Percentiles rank a stretch among this genome's conserved stretches.
These are phyloP conservation scores for Protonemura montana DNA, from an alignment of 2,888 invertebrate species.

Conservation along the genomic window DNA sequence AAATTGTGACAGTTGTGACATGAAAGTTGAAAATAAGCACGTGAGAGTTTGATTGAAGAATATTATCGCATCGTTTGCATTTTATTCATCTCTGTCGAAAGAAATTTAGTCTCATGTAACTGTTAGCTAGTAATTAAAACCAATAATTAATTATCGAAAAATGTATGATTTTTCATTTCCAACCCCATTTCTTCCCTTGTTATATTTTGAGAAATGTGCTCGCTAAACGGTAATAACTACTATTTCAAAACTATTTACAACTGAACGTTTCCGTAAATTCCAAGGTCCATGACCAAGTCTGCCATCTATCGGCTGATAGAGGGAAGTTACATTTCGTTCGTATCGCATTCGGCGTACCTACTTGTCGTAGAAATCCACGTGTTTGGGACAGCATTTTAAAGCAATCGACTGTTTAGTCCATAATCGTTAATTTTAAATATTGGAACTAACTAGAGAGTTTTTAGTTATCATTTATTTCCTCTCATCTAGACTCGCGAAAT, in stretches of 20 bases:
- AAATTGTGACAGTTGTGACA: not conserved
- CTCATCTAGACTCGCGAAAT: not conserved
- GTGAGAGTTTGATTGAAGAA: not conserved
- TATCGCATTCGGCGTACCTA: no score
- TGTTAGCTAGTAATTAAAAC: not conserved
- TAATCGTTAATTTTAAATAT: not conserved
- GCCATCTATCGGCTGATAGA: not conserved
- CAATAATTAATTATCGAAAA: not conserved
- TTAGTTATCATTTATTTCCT: not conserved
- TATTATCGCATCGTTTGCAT: constrained; percentile 12
- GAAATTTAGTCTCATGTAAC: not conserved
- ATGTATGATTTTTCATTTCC: no score
- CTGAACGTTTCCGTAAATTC: not conserved
- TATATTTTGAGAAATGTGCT: no score
- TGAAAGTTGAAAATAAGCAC: not conserved
- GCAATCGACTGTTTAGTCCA: not conserved
- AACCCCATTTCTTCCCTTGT: no score
- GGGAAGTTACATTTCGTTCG: not conserved
- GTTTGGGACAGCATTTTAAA: not conserved
- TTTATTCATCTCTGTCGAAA: constrained; percentile 12
- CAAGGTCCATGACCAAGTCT: not conserved
- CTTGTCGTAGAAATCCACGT: not conserved
- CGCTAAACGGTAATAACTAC: no score
- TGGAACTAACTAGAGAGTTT: not conserved
- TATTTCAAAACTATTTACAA: no score